Evolutionary conservation across 2,888 invertebrate genomes (phyloP).

Genomic region (Heliconius cydno): DNA sequence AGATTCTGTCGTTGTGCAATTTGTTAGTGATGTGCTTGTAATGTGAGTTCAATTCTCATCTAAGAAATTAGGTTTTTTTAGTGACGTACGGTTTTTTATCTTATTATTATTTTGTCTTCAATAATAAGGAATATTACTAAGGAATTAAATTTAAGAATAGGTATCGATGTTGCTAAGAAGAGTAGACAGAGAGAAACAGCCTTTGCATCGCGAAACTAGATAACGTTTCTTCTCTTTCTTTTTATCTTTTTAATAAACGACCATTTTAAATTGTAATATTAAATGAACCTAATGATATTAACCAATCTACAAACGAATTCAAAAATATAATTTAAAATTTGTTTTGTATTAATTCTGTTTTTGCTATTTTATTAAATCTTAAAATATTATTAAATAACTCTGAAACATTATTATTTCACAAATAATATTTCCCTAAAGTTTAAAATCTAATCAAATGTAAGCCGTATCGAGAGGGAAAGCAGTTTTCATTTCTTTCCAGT

Average conservation of each 20-base stretch:
- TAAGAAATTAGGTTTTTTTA: no score
- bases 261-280: neutral
- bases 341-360: neutral
- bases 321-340: neutral
- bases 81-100: no score
- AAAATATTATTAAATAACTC: neutral
- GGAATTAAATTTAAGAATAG: no score
- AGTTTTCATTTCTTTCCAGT: slow-evolving; percentile 49
- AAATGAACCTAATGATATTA: neutral
- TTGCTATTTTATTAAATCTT: neutral
- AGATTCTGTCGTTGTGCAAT: neutral
- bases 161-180: no score
- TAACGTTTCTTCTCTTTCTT: neutral
- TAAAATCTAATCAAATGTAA: slow-evolving; percentile 47
- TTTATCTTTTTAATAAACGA: neutral
- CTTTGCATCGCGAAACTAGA: no score
- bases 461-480: slow-evolving; percentile 51
- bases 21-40: neutral
- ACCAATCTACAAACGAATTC: neutral
- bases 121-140: no score
- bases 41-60: no score
- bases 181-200: no score
- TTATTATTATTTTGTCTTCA: no score
- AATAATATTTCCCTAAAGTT: slow-evolving; percentile 23
- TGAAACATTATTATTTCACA: neutral